Conservation (phyloP, 2,888 invertebrate genomes). For the Acanthosepion esculentum region DNA sequence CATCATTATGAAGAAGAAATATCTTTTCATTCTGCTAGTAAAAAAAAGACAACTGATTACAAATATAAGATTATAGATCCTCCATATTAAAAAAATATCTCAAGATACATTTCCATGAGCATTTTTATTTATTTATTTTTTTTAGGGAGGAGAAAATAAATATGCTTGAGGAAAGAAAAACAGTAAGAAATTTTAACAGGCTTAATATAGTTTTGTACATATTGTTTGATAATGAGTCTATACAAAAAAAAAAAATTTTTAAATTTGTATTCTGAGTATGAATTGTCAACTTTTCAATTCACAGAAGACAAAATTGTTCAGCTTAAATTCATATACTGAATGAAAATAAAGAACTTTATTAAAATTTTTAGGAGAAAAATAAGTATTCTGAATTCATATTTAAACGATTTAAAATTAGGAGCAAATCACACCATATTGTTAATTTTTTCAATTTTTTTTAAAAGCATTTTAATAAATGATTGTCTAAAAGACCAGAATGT, state of each 20-base stretch:
- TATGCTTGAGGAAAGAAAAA: background rate
- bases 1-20: background rate
- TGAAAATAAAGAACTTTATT: background rate
- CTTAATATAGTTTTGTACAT: background rate
- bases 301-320: background rate
- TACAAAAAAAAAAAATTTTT: background rate
- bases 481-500: background rate
- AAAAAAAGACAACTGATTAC: background rate
- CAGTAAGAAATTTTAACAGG: background rate
- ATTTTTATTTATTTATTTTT: background rate
- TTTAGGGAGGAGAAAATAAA: background rate
- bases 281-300: background rate
- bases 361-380: background rate
- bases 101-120: background rate
- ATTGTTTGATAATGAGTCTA: background rate
- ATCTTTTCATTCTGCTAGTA: slow-evolving; percentile 33
- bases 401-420: background rate
- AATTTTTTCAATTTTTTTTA: background rate
- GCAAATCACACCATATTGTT: background rate
- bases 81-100: background rate
- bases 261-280: background rate
- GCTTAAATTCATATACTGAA: background rate
- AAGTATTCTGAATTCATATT: background rate
- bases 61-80: background rate
- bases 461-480: background rate